Percentiles rank a stretch among this genome's conserved stretches.
phyloP scores from a whole-genome alignment of 1,140 invertebrate genomes.

The Brachystomella parvula region DNA sequence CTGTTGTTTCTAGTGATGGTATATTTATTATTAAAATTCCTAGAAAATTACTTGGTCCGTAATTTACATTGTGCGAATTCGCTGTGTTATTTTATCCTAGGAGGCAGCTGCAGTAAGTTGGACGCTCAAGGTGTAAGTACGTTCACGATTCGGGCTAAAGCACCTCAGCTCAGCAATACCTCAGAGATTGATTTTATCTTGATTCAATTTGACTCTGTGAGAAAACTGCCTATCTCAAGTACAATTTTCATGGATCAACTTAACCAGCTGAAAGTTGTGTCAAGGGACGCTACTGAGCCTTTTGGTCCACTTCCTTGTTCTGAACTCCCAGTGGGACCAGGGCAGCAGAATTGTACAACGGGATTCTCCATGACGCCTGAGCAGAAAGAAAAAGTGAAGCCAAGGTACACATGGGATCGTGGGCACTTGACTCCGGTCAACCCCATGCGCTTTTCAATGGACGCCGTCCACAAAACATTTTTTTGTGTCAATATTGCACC shows the following conservation, averaged over 20 bases:
- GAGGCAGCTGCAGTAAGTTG: too few species aligned
- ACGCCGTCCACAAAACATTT: slow-evolving; percentile 19
- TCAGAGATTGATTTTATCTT: slow-evolving; percentile 2
- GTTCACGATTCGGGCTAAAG: too few species aligned
- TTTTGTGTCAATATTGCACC: slow-evolving; percentile 28
- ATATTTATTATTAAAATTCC: too few species aligned
- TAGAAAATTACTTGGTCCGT: too few species aligned
- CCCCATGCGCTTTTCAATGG: slow-evolving; percentile 12
- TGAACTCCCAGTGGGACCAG: not conserved
- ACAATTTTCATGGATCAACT: slow-evolving; percentile 2
- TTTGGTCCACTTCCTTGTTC: slow-evolving; percentile 12
- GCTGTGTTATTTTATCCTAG: too few species aligned
- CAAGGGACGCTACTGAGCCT: not conserved
- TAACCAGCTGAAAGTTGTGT: not conserved
- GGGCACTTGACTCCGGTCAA: slow-evolving; percentile 20
- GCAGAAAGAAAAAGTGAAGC: not conserved
- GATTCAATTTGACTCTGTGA: slow-evolving; percentile 3
- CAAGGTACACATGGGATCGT: slow-evolving; percentile 16
- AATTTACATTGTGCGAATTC: too few species aligned
- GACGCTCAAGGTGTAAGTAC: too few species aligned
- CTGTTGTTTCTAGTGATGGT: too few species aligned
- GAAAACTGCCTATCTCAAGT: slow-evolving; percentile 2
- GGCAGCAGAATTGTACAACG: slow-evolving; percentile 10
- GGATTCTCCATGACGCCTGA: slow-evolving; percentile 1
- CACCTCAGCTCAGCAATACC: too few species aligned